Base-by-base conservation (phyloP, 2,797 vertebrate species). In the Microhierax caerulescens region DNA sequence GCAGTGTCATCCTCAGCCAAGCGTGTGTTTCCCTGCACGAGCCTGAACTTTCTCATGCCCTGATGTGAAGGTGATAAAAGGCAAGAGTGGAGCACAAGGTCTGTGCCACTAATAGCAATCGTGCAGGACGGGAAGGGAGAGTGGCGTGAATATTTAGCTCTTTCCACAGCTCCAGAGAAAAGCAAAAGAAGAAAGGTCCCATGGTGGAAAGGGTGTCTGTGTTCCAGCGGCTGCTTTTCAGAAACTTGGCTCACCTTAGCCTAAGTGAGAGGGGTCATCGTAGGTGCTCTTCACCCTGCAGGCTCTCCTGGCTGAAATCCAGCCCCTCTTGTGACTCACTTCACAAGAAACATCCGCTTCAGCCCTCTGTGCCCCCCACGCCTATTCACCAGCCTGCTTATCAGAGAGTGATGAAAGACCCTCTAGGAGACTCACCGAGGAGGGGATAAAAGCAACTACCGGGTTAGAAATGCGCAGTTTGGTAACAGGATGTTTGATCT, bases 201-300 rank as follows among this genome's bases (percentile, higher is more conserved):
- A 0, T 8, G 5, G 60, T 16, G 72, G 16, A 56, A 92, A 19
- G 24, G 11, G 4, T 15, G n/a, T 8, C 25, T 2, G 4, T 25
- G 50, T 45, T n/a, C 36, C 1, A 3, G 30, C 1, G 2, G 41
- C 70, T 5, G 50, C 63, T 78, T 34, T 54, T 7, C 39, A 7
- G 73, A 34, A 79, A 36, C 23, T 20, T 2, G 0, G 8, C 57
- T 47, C 65, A 9, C n/a, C 18, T 37, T 0, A 6, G 18, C 11
- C 5, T 10, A 27, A 51, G n/a, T 0, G 43, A 67, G 27, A 37
- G 50, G 28, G 68, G 28, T 60, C 1, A 1, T 18, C 0, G 10
- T 30, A 70, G 9, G 19, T 60, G 75, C 1, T 3, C 23, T 50
- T 57, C 22, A 18, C 18, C 73, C 53, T 41, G 67, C 36, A 30